Evolutionary conservation across 2,888 invertebrate species (phyloP).

Genomic region (Cephus sareptanus): DNA sequence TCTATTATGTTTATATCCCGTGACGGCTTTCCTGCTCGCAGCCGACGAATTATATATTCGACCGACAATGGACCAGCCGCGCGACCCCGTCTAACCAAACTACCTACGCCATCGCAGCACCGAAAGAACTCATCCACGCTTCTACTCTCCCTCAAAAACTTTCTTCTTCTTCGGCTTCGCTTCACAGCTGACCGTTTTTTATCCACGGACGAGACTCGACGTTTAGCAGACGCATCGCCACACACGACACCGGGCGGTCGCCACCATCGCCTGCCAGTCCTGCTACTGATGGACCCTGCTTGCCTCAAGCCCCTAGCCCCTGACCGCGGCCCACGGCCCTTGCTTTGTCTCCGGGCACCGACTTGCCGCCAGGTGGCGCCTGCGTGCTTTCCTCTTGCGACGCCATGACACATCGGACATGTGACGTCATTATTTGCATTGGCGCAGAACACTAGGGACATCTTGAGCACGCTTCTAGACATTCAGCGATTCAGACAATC

Average conservation of each 20-base stretch:
- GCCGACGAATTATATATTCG: neutral
- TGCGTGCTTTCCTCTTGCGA: neutral
- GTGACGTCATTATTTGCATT: neutral
- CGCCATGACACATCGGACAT: constrained; percentile 17
- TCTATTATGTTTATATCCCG: neutral
- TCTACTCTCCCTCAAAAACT: constrained; percentile 23
- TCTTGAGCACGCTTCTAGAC: neutral
- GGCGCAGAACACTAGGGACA: neutral
- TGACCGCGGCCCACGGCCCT: constrained; percentile 10
- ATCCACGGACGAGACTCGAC: constrained; percentile 19
- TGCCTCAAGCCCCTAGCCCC: constrained; percentile 4
- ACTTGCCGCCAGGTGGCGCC: constrained; percentile 26
- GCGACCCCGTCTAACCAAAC: neutral
- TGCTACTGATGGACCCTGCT: constrained; percentile 26
- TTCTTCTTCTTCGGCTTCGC: constrained; percentile 5
- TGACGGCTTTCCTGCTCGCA: neutral
- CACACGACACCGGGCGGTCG: constrained; percentile 32
- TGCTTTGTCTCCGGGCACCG: constrained; percentile 20
- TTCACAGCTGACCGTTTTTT: constrained; percentile 14
- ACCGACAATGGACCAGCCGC: neutral
- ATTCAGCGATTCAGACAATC: neutral
- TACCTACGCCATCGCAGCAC: constrained; percentile 24
- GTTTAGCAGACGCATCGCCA: constrained; percentile 28
- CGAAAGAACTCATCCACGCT: neutral
- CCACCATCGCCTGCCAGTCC: constrained; percentile 32